These are phyloP conservation scores for Armadillidium nasatum DNA, from an alignment of 1,140 invertebrate genomes.

Conservation along the genomic window DNA sequence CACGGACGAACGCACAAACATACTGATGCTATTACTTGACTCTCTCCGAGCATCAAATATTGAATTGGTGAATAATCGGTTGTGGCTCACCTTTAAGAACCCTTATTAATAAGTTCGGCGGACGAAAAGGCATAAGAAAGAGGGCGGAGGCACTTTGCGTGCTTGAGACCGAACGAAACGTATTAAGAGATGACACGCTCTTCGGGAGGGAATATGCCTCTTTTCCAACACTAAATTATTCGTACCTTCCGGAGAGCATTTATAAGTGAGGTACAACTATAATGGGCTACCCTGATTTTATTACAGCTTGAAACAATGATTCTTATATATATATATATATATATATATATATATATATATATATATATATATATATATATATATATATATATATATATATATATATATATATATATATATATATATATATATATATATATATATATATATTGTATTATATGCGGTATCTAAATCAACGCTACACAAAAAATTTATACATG, in stretches of 20 bases:
- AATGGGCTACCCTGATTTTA: background rate
- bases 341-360: conserved; percentile 15
- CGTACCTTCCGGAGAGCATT: background rate
- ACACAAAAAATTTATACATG: too few relatives aligned
- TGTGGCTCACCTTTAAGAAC: background rate
- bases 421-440: too few relatives aligned
- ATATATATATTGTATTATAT: too few relatives aligned
- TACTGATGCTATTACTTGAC: background rate
- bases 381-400: background rate
- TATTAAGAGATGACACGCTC: background rate
- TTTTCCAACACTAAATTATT: background rate
- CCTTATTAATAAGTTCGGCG: conserved; percentile 4
- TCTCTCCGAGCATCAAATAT: background rate
- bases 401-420: background rate
- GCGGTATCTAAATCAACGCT: too few relatives aligned
- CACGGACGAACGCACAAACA: background rate
- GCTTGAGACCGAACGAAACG: background rate
- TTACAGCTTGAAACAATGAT: background rate
- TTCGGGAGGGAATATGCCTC: background rate
- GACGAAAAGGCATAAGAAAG: background rate
- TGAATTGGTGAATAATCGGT: background rate
- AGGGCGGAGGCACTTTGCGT: background rate
- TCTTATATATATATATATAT: conserved; percentile 12
- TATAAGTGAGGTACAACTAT: background rate
- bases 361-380: conserved; percentile 2